phyloP scores from a whole-genome alignment of 1,140 invertebrate genomes.

The Lanistes nyassanus region DNA sequence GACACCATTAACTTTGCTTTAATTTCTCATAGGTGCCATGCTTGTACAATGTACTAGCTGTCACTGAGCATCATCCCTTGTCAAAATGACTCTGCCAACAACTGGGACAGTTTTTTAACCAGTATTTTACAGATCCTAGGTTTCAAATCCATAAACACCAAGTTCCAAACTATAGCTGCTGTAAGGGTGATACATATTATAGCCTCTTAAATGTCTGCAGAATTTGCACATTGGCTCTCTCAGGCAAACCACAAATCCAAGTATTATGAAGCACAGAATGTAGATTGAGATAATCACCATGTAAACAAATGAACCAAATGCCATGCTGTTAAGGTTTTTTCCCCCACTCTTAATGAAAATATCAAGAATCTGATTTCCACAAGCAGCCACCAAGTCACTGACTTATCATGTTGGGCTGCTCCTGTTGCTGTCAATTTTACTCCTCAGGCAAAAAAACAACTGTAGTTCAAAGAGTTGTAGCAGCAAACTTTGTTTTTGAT shows the following conservation, averaged over 20 bases:
- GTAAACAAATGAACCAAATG: constrained; percentile 1
- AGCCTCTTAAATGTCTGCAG: neutral
- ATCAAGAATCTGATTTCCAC: no score
- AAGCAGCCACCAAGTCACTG: no score
- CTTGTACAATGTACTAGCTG: neutral
- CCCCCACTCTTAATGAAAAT: no score
- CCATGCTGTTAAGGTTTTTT: neutral
- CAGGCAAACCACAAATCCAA: constrained; percentile 4
- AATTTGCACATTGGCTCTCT: constrained; percentile 6
- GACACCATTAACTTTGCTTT: neutral
- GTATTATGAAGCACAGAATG: neutral
- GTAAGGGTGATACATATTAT: constrained; percentile 6
- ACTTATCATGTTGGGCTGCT: no score
- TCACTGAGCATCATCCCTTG: neutral
- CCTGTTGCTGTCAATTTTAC: no score
- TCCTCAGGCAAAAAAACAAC: no score
- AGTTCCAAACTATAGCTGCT: neutral
- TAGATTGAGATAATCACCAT: constrained; percentile 8
- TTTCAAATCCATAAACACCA: neutral
- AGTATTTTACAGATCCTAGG: neutral
- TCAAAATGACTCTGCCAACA: no score
- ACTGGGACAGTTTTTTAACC: neutral
- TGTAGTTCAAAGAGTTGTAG: no score
- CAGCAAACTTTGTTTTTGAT: no score
- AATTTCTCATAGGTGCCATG: neutral